Evolutionary conservation across 2,113 vertebrate species (phyloP).

Genomic region (Elaphurus davidianus): DNA sequence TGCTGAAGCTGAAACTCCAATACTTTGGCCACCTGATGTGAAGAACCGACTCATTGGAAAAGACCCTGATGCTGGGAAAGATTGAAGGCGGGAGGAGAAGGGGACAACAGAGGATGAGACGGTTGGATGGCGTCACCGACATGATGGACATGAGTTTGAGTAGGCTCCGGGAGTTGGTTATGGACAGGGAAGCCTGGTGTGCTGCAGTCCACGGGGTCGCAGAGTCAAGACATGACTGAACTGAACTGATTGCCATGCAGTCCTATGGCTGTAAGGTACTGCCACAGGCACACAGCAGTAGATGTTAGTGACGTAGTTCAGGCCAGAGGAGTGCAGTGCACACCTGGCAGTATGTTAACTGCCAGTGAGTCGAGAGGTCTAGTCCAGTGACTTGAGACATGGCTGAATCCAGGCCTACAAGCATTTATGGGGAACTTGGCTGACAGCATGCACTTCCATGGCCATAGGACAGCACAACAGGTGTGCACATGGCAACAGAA

Average conservation of each 20-base stretch:
- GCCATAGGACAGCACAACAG: background rate
- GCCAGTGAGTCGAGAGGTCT: background rate
- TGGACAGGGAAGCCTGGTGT: background rate
- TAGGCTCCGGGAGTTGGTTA: background rate
- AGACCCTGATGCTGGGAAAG: background rate
- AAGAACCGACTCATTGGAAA: background rate
- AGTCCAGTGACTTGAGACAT: background rate
- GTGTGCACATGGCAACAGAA: background rate
- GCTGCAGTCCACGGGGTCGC: background rate
- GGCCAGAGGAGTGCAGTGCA: background rate
- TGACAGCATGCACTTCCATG: background rate
- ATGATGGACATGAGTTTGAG: background rate
- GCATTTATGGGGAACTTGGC: background rate
- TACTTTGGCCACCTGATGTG: background rate
- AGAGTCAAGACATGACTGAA: background rate
- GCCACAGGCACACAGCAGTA: background rate
- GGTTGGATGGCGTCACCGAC: background rate
- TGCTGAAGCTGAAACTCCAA: background rate
- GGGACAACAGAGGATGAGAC: background rate
- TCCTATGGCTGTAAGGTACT: background rate
- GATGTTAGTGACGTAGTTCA: background rate
- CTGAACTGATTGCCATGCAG: background rate
- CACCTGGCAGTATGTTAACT: background rate
- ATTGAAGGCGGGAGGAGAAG: background rate
- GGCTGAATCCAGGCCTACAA: background rate